Percentiles rank a stretch among this genome's conserved stretches.
Conservation (phyloP, 2,113 vertebrate genomes). For the Neodontobutis hainanensis region DNA sequence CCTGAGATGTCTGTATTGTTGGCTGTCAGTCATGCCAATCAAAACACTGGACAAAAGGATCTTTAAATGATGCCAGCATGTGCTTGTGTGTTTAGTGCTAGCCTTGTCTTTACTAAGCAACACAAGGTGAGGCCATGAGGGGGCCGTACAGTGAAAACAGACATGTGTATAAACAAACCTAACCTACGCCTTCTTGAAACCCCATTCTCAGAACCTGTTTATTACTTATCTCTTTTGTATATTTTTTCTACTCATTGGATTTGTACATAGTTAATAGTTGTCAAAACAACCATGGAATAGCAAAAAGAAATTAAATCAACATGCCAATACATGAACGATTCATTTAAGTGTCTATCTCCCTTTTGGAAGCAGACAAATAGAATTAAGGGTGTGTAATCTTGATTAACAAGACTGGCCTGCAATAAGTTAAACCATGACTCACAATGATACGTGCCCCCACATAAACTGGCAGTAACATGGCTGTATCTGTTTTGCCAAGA, state of each 20-base stretch:
- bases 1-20: no score
- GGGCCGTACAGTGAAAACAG: conserved; percentile 43
- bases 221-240: neutral
- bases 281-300: neutral
- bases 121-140: conserved; percentile 36
- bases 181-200: neutral
- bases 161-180: conserved; percentile 40
- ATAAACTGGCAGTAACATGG: neutral
- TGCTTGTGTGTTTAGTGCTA: conserved; percentile 19
- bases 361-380: conserved; percentile 34
- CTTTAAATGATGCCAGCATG: neutral
- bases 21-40: no score
- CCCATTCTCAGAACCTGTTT: conserved; percentile 6
- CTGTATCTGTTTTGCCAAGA: conserved; percentile 1
- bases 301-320: conserved; percentile 33
- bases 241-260: neutral
- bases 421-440: conserved; percentile 30
- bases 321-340: conserved; percentile 46
- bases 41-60: no score
- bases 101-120: conserved; percentile 19
- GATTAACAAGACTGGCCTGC: conserved; percentile 57
- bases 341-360: conserved; percentile 37
- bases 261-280: no score
- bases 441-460: conserved; percentile 17
- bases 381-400: conserved; percentile 65